phyloP scores from a whole-genome alignment of 1,140 invertebrate species.

The Leptonema lineaticorne region DNA sequence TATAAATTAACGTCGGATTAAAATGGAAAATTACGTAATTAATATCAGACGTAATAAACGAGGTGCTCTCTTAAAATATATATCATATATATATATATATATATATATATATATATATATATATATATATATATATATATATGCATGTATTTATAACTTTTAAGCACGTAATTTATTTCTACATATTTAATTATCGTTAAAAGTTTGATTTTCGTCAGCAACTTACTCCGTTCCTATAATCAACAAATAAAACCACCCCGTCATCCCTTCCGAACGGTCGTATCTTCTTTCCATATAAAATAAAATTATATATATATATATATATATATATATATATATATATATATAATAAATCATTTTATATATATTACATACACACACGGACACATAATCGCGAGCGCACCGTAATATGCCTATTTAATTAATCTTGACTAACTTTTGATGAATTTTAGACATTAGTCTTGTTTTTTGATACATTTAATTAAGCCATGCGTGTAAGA shows the following conservation, averaged over 20 bases:
- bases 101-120: not conserved
- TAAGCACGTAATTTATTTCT: too few species aligned
- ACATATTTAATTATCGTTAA: slow-evolving; percentile 15
- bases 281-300: too few species aligned
- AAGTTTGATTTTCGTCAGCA: slow-evolving; percentile 2
- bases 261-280: not conserved
- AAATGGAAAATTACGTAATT: too few species aligned
- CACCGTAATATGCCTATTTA: slow-evolving; percentile 37
- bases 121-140: not conserved
- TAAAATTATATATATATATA: too few species aligned
- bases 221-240: slow-evolving; percentile 25
- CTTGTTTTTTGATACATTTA: slow-evolving; percentile 42
- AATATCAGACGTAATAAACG: too few species aligned
- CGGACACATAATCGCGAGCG: too few species aligned
- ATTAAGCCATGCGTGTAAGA: slow-evolving; percentile 39
- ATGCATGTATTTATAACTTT: not conserved
- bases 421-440: slow-evolving; percentile 41
- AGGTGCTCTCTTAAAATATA: too few species aligned
- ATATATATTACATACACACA: too few species aligned
- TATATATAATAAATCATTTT: too few species aligned
- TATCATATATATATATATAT: slow-evolving; percentile 5
- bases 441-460: slow-evolving; percentile 41
- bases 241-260: slow-evolving; percentile 27
- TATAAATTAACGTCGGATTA: too few species aligned
- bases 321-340: too few species aligned